phyloP scores from a whole-genome alignment of 64 coral and sea anemone genomes.

The Montipora capricornis region DNA sequence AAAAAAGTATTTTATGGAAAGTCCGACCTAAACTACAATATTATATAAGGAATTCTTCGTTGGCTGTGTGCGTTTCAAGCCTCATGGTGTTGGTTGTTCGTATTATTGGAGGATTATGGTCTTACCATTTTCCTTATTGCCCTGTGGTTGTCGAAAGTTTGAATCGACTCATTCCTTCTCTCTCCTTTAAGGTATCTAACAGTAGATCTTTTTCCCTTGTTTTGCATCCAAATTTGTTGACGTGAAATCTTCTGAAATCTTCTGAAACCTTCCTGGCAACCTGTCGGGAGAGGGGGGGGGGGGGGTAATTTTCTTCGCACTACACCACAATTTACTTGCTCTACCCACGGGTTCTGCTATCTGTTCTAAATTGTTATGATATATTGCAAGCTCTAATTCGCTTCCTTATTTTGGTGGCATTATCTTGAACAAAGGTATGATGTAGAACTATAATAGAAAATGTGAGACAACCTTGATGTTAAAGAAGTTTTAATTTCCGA shows the following conservation, averaged over 20 bases:
- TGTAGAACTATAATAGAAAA: background rate
- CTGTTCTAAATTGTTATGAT: no score
- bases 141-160: background rate
- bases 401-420: background rate
- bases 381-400: background rate
- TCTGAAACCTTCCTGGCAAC: no score
- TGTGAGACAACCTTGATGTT: no score
- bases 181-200: background rate
- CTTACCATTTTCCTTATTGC: no score
- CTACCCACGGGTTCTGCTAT: no score
- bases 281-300: no score
- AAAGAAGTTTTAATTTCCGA: background rate
- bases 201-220: background rate
- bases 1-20: slow-evolving; percentile 19
- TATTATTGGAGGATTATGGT: background rate
- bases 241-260: no score
- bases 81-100: background rate
- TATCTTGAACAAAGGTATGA: background rate
- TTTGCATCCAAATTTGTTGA: background rate
- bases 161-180: background rate
- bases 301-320: background rate
- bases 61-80: background rate
- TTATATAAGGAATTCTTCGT: background rate
- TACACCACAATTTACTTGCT: no score
- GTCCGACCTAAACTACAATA: background rate